A percentile compares a stretch with the other conserved stretches of the same genome.
Conservation (phyloP, 92 coral and sea anemone genomes). For the Zoanthus sansibaricus region DNA sequence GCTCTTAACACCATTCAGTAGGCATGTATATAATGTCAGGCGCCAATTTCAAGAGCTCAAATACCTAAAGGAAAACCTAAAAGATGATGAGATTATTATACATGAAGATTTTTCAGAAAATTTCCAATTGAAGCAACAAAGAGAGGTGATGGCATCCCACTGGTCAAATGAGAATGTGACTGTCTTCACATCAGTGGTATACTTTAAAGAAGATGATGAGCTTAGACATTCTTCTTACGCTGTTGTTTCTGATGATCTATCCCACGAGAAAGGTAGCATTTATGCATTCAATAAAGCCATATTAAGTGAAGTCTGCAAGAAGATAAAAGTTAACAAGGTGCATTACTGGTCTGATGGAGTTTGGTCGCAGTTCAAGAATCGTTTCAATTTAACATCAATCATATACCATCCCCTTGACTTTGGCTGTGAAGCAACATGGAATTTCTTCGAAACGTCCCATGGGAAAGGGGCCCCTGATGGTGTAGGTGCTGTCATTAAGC, state of each 20-base stretch:
- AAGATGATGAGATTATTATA: conserved; percentile 1
- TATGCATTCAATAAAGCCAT: background rate
- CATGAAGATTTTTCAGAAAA: conserved; percentile 49
- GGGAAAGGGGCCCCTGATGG: conserved; percentile 62
- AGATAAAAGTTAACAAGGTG: background rate
- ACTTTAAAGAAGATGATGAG: background rate
- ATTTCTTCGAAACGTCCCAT: conserved; percentile 52
- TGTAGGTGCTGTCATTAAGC: conserved; percentile 42
- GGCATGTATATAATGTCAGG: conserved; percentile 49
- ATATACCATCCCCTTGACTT: conserved; percentile 41
- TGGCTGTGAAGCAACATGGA: conserved; percentile 48
- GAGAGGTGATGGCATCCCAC: conserved; percentile 31
- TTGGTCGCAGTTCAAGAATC: conserved; percentile 19
- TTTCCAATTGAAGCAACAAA: conserved; percentile 40
- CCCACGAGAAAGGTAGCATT: conserved; percentile 23
- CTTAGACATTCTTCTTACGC: background rate
- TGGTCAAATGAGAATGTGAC: background rate
- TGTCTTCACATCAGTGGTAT: conserved; percentile 20
- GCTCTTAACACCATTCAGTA: conserved; percentile 19
- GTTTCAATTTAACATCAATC: background rate
- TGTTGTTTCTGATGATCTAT: background rate
- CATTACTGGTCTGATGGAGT: conserved; percentile 18
- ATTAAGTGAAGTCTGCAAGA: background rate
- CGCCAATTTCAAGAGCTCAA: conserved; percentile 25
- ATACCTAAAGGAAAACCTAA: background rate